Percentiles rank a stretch among this genome's conserved stretches.
Evolutionary conservation across 2,888 invertebrate species (phyloP).

Genomic region (Pogonocherus hispidulus): DNA sequence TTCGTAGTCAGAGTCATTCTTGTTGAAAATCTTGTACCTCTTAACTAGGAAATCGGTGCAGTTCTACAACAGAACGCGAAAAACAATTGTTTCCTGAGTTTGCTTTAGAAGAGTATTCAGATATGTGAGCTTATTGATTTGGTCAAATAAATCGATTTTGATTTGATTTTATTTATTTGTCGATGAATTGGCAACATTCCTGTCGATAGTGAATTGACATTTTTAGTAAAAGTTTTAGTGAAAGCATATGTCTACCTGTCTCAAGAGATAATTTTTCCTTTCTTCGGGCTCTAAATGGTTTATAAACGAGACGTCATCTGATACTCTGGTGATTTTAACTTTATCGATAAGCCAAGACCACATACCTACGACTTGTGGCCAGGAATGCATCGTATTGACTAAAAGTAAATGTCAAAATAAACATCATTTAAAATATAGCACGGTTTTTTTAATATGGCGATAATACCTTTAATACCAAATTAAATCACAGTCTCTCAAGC

Average conservation of each 20-base stretch:
- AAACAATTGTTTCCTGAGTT: too few species aligned
- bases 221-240: neutral
- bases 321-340: constrained; percentile 9
- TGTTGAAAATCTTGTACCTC: constrained; percentile 17
- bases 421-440: neutral
- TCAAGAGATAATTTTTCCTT: constrained; percentile 15
- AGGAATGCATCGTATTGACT: constrained; percentile 41
- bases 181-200: too few species aligned
- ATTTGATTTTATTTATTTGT: too few species aligned
- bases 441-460: too few species aligned
- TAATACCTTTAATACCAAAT: too few species aligned
- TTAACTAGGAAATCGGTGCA: neutral
- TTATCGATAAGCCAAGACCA: constrained; percentile 39
- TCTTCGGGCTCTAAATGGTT: constrained; percentile 27
- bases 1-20: neutral
- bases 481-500: too few species aligned
- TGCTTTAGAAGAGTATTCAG: too few species aligned
- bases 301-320: neutral
- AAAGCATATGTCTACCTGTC: constrained; percentile 11
- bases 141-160: neutral
- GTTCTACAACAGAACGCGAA: neutral
- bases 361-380: constrained; percentile 42
- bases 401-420: neutral
- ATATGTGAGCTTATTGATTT: too few species aligned
- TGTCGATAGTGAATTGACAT: too few species aligned